Evolutionary conservation across 1,140 invertebrate species (phyloP), one percentile per base, ranked within the genome.

Genomic region (Neodiprion fabricii): DNA sequence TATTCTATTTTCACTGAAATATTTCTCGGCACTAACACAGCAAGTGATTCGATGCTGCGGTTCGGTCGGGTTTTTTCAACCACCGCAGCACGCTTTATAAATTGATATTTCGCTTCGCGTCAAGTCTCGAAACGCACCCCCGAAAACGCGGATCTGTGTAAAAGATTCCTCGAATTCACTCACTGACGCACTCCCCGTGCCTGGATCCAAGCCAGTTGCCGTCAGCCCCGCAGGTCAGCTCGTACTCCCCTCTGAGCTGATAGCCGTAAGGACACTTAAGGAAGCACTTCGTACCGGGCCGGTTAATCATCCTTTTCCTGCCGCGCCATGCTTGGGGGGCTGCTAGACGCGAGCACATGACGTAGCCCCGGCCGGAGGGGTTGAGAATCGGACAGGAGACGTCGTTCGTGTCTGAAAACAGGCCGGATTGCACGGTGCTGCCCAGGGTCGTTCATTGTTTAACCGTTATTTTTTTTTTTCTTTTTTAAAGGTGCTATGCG

Each of bases 121-220:
- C 28, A 3, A 40, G 28, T 40, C 28, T 40, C 28, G 28, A 40
- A 40, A 40, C 5, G 28, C 28, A 40, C 2, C 28, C 28, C 28
- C 28, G 28, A 40, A 40, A 40, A 40, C 28, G 28, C 28, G 28
- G 28, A 40, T 40, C 1, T 40, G 28, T 40, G 28, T 40, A 40
- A 40, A 40, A 40, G 5, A 40, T 40, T 40, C 28, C 28, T 40
- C 28, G 28, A 40, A 40, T 14, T 48, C 73, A 87, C 87, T 87
- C 77, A 89, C 88, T 83, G 73, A 88, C 82, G 69, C 88, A 89
- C 73, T 87, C 85, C 9, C 87, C 88, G 73, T 86, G 82, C 70
- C 87, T 85, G 12, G 85, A 82, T 8, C 88, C 88, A 28, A 85
- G 81, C 88, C 88, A 89, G 4, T 81, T 85, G 70, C 88, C 87